Percentiles rank a stretch among this genome's conserved stretches.
These are phyloP conservation scores for Megaleporinus macrocephalus DNA, from an alignment of 2,113 vertebrate genomes.

Conservation along the genomic window DNA sequence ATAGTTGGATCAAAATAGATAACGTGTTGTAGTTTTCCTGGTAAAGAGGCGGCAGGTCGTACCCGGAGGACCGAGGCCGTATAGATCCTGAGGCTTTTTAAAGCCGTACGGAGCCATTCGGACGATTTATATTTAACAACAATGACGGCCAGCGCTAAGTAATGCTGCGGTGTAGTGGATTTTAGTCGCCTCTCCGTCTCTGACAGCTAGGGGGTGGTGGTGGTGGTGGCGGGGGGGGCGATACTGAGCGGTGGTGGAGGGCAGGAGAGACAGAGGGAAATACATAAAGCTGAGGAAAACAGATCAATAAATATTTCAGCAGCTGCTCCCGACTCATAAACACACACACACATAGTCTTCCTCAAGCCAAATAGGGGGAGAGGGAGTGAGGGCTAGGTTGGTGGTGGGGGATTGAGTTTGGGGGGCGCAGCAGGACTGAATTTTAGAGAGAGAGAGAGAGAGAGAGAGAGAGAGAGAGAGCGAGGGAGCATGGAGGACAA, in stretches of 20 bases:
- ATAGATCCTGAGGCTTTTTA: not conserved
- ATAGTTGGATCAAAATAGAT: too few relatives aligned
- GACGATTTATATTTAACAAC: constrained; percentile 10
- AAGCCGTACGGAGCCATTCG: not conserved
- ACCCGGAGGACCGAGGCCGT: not conserved
- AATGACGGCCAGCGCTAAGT: not conserved
- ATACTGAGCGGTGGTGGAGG: constrained; percentile 18
- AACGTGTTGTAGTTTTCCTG: not conserved
- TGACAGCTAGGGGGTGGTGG: constrained; percentile 32
- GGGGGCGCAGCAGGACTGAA: not conserved
- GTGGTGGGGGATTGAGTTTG: too few relatives aligned
- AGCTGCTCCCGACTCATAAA: constrained; percentile 68
- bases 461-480: not conserved
- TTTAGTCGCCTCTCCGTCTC: constrained; percentile 21
- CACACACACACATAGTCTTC: constrained; percentile 49
- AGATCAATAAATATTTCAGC: constrained; percentile 86
- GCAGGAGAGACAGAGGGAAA: constrained; percentile 44
- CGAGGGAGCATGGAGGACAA: constrained; percentile 42
- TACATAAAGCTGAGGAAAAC: constrained; percentile 71
- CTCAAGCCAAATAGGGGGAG: constrained; percentile 17
- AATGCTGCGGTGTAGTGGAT: not conserved
- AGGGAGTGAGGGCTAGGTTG: not conserved
- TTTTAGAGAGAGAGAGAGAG: constrained; percentile 4
- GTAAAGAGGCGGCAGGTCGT: not conserved
- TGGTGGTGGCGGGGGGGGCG: not conserved